Percentiles rank a stretch among this genome's conserved stretches.
Conservation (phyloP, 2,797 vertebrate species). For the Hippocampus kuda region DNA sequence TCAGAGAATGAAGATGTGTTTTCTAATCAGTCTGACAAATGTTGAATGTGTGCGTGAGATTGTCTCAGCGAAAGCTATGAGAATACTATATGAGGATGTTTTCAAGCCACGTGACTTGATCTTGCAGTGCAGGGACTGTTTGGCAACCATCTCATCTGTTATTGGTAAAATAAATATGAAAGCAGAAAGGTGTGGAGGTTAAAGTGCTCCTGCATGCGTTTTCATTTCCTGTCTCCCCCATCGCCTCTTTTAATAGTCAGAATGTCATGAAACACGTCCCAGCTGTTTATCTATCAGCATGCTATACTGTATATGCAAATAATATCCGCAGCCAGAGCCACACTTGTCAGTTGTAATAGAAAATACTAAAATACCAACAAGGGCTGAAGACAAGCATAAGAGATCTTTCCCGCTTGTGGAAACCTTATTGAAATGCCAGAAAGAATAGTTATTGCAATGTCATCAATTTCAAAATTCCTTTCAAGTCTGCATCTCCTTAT, state of each 20-base stretch:
- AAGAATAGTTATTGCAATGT: background rate
- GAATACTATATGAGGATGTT: conserved; percentile 29
- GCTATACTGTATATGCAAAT: conserved; percentile 28
- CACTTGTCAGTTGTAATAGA: conserved; percentile 21
- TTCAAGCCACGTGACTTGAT: conserved; percentile 37
- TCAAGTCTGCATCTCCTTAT: background rate
- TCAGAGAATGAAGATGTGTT: conserved; percentile 56
- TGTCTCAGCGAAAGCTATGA: background rate
- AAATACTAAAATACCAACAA: background rate
- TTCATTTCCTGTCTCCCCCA: conserved; percentile 27
- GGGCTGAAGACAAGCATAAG: background rate
- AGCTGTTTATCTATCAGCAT: conserved; percentile 37
- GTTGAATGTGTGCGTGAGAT: conserved; percentile 14
- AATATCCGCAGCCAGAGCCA: conserved; percentile 44
- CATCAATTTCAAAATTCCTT: background rate
- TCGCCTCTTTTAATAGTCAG: conserved; percentile 40
- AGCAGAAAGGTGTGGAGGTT: conserved; percentile 8
- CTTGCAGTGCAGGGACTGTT: conserved; percentile 27
- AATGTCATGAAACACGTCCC: conserved; percentile 47
- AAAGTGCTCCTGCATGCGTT: conserved; percentile 43
- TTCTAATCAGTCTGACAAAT: conserved; percentile 63
- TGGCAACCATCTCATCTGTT: conserved; percentile 39
- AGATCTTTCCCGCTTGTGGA: conserved; percentile 23
- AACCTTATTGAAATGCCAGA: background rate
- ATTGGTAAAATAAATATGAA: conserved; percentile 46